phyloP scores from a whole-genome alignment of 2,113 vertebrate genomes.

The Melanerpes aurifrons region DNA sequence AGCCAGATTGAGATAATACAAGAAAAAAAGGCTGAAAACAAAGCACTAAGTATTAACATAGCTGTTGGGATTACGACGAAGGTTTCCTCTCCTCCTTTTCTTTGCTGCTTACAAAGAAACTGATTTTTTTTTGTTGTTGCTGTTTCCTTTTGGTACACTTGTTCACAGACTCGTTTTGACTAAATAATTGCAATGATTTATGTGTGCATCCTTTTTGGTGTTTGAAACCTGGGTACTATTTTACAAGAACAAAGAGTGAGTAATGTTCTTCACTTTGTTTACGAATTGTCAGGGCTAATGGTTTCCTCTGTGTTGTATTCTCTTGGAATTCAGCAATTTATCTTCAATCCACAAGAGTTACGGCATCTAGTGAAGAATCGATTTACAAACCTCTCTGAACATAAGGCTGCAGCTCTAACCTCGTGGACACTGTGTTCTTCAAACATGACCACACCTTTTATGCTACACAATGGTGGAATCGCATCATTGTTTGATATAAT shows the following conservation, averaged over 20 bases:
- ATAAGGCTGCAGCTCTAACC: constrained; percentile 58
- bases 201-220: constrained; percentile 18
- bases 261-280: constrained; percentile 65
- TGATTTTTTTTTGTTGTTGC: neutral
- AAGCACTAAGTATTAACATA: constrained; percentile 17
- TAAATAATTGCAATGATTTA: constrained; percentile 62
- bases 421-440: constrained; percentile 49
- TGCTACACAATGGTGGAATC: constrained; percentile 1
- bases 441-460: constrained; percentile 41
- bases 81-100: neutral
- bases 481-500: constrained; percentile 36
- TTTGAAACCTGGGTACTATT: constrained; percentile 50
- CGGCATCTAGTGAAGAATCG: constrained; percentile 51
- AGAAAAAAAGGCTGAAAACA: constrained; percentile 35
- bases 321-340: constrained; percentile 71
- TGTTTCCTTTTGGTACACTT: neutral
- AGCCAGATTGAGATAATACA: constrained; percentile 28
- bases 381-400: constrained; percentile 62
- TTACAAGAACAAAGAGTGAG: constrained; percentile 49
- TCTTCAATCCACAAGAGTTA: constrained; percentile 63
- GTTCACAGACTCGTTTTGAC: constrained; percentile 51
- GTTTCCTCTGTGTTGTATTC: constrained; percentile 63
- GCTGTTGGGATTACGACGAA: neutral
- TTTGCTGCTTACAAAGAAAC: constrained; percentile 32
- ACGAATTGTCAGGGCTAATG: constrained; percentile 63